A percentile compares a stretch with the other conserved stretches of the same genome.
Conservation (phyloP, 2,797 vertebrate species). For the Rallus crepitans region DNA sequence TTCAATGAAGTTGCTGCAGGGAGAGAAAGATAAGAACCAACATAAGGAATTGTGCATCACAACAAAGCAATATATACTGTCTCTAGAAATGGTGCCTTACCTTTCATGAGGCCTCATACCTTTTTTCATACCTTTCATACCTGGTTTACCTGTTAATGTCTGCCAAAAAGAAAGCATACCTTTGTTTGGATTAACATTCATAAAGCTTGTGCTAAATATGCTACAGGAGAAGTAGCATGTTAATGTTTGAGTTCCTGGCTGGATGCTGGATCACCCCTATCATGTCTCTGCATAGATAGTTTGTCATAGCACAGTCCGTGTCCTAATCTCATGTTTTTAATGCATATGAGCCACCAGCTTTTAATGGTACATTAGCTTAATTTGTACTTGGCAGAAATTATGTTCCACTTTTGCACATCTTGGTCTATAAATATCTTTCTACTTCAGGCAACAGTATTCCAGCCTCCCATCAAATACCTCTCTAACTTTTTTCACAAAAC, state of each 20-base stretch:
- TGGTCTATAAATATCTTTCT: constrained; percentile 15
- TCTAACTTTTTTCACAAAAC: not conserved
- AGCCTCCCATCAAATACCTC: not conserved
- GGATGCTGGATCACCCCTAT: not conserved
- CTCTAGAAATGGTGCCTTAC: not conserved
- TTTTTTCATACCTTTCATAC: not conserved
- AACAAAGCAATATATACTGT: not conserved
- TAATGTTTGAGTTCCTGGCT: not conserved
- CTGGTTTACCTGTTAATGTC: not conserved
- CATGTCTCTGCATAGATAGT: not conserved
- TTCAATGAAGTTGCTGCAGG: not conserved
- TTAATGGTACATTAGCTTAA: constrained; percentile 57
- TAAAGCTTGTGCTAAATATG: not conserved
- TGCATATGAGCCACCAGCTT: not conserved
- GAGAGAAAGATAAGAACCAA: not conserved
- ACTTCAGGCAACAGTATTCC: not conserved
- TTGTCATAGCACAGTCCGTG: not conserved
- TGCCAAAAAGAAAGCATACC: not conserved
- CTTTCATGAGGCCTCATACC: not conserved
- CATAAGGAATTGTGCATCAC: not conserved
- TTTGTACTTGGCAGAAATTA: constrained; percentile 28
- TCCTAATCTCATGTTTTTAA: constrained; percentile 14
- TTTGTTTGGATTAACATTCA: not conserved
- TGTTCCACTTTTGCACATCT: constrained; percentile 22
- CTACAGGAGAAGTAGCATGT: not conserved